Conservation (phyloP, 1,140 invertebrate genomes). For the Cydia strobilella region DNA sequence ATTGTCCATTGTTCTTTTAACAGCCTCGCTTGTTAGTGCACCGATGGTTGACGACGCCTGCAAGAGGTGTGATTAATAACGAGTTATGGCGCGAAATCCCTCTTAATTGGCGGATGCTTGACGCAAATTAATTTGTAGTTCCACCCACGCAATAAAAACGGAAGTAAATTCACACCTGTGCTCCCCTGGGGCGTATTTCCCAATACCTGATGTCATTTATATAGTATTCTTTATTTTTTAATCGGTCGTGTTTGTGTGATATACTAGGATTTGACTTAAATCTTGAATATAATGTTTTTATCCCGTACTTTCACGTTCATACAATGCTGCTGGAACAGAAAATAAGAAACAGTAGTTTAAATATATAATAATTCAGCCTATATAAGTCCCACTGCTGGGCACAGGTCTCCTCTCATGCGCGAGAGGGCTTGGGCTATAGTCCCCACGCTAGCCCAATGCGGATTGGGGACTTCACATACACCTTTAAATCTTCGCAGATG, state of each 20-base stretch:
- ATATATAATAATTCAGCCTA: too few species aligned
- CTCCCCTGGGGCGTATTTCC: neutral
- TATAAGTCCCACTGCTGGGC: too few species aligned
- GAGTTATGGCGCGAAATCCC: constrained; percentile 59
- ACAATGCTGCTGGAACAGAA: too few species aligned
- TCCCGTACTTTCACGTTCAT: too few species aligned
- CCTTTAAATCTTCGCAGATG: too few species aligned
- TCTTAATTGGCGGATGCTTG: constrained; percentile 60
- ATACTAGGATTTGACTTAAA: neutral
- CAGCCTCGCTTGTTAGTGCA: constrained; percentile 72
- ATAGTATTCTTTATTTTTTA: neutral
- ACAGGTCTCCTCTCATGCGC: too few species aligned
- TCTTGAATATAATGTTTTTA: too few species aligned
- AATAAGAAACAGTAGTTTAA: too few species aligned
- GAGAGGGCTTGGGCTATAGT: too few species aligned
- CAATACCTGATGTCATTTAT: neutral
- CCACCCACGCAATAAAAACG: neutral
- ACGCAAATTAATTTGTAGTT: constrained; percentile 56
- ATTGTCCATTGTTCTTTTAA: constrained; percentile 79
- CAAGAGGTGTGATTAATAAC: constrained; percentile 71
- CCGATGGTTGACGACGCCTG: constrained; percentile 47
- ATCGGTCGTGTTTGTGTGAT: neutral
- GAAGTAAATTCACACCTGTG: constrained; percentile 34
- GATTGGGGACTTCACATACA: too few species aligned
- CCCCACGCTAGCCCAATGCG: too few species aligned